Evolutionary conservation across 2,113 vertebrate genomes (phyloP).

Genomic region (Apodemus speciosus): DNA sequence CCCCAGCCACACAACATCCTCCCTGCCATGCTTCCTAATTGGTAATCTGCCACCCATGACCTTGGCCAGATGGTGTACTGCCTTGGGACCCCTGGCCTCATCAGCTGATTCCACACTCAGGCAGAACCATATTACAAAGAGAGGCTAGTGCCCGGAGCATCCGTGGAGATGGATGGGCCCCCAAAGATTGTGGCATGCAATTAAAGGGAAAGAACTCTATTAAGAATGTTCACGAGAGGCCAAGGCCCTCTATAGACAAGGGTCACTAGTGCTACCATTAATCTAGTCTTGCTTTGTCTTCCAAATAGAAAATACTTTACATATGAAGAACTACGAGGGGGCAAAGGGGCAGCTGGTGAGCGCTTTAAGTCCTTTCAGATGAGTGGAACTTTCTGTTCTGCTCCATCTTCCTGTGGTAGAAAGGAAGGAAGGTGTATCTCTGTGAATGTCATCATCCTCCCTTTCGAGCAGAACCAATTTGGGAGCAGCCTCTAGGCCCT

Average conservation of each 20-base stretch:
- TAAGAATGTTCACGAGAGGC: conserved; percentile 71
- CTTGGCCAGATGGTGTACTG: conserved; percentile 76
- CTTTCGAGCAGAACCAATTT: conserved; percentile 66
- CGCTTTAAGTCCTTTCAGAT: background rate
- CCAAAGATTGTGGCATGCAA: conserved; percentile 77
- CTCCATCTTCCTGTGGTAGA: background rate
- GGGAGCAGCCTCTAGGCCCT: conserved; percentile 67
- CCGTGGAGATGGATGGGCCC: conserved; percentile 69
- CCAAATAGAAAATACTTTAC: conserved; percentile 74
- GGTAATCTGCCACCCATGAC: conserved; percentile 81
- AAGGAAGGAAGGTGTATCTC: conserved; percentile 14
- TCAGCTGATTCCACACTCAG: conserved; percentile 76
- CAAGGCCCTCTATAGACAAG: conserved; percentile 67
- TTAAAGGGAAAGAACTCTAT: conserved; percentile 80
- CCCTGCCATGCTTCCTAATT: conserved; percentile 80
- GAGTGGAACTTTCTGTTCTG: background rate
- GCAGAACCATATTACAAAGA: conserved; percentile 71
- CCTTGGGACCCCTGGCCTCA: conserved; percentile 79
- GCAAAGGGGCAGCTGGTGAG: background rate
- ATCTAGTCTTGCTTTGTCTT: conserved; percentile 70
- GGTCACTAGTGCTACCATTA: conserved; percentile 53
- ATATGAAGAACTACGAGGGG: conserved; percentile 55
- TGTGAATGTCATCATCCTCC: background rate
- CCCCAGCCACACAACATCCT: conserved; percentile 72
- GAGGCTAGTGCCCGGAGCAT: conserved; percentile 45